Base-by-base conservation (phyloP, 2,888 invertebrate species). In the Nymphalis c-album region DNA sequence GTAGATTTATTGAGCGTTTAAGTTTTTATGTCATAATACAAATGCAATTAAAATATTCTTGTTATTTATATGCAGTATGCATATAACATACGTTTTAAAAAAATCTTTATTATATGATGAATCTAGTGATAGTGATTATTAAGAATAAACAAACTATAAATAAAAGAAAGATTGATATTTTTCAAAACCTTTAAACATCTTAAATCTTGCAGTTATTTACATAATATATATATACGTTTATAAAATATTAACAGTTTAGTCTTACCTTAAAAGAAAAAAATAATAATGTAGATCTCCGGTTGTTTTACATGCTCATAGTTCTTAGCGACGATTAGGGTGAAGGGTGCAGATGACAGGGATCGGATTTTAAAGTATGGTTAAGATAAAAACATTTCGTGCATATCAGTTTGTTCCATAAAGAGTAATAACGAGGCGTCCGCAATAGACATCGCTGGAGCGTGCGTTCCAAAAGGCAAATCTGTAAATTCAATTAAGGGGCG, bases 401-500 rank as follows among this genome's bases (percentile, higher is more conserved):
- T 77, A 80, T 83, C 76, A 71, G 70, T 70, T 69, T 65, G 72
- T 75, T 79, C 77, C 81, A 80, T 83, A 83, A 83, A 84, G 81
- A 83, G 81, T 80, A 82, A 84, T 86, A 86, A 86, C 84, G 84
- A 85, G 83, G 78, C 81, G 76, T 76, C 72, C 80, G 82, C 84
- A 83, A 86, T 85, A 86, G 85, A 83, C 82, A 85, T 84, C 75
- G 83, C 77, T 74, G 78, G 83, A 78, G 85, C 82, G 85, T 86
- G 85, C 87, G 88, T 87, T 88, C 83, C 85, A 80, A 87, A 86
- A 88, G 86, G 90, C 89, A 89, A 91, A 91, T 91, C 91, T 89
- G 87, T 85, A 89, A 90, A 91, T 91, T 91, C 90, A 91, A 91
- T 91, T 91, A 91, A 86, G 89, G 86, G 84, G 83, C 78, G 84